These are phyloP conservation scores for Cheirogaleus medius DNA, from an alignment of 2,113 vertebrate species.

Conservation along the genomic window DNA sequence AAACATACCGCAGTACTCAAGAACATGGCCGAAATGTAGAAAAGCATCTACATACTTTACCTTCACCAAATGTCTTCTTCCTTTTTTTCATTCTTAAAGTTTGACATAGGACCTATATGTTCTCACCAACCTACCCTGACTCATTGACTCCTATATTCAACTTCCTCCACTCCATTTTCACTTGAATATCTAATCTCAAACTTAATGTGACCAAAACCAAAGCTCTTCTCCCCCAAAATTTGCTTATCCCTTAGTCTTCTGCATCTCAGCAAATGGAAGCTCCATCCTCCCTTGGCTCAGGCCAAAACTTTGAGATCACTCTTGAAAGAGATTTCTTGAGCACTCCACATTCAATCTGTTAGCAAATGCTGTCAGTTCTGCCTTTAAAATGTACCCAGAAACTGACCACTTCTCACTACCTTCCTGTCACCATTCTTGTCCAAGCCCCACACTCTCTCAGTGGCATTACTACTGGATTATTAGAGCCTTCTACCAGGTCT, in stretches of 20 bases:
- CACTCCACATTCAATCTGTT: neutral
- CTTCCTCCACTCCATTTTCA: conserved; percentile 31
- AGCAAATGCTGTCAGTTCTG: neutral
- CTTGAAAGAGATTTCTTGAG: neutral
- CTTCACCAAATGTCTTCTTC: neutral
- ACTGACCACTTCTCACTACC: neutral
- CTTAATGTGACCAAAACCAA: neutral
- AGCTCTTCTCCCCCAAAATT: neutral
- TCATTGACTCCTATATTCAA: neutral
- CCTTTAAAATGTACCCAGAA: conserved; percentile 8
- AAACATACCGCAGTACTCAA: neutral
- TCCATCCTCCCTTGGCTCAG: neutral
- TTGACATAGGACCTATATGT: neutral
- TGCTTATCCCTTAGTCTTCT: neutral
- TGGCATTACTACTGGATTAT: neutral
- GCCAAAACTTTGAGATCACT: neutral
- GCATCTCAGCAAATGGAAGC: neutral
- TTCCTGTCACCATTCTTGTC: neutral
- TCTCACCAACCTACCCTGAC: neutral
- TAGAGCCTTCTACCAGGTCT: neutral
- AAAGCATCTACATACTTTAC: neutral
- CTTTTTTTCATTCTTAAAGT: neutral
- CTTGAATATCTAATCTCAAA: neutral
- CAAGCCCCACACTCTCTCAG: neutral
- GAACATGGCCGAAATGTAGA: conserved; percentile 15